Base-by-base conservation (phyloP, 2,888 invertebrate species). In the Creontiades dilutus region DNA sequence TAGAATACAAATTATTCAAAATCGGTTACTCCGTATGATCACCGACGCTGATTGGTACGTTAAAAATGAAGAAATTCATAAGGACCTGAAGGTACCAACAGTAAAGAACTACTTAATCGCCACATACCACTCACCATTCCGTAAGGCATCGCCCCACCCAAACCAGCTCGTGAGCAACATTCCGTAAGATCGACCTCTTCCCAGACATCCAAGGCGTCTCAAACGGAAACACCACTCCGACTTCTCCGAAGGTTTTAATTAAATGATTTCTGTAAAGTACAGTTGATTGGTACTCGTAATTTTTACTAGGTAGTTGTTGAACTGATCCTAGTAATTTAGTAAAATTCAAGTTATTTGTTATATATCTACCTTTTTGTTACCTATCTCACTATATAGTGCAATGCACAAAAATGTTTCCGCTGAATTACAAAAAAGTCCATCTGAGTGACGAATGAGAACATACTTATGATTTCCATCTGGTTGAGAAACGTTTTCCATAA, bases 11-110 rank as follows among this genome's bases (percentile, higher is more conserved):
- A 27, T 52, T 3, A 23, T 86, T 12, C 76, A 76, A 27, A 76
- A 76, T 9, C 76, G 76, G 0, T 1, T 76, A 7, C 76, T 76
- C 27, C 76, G 76, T 37, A 14, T 76, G 16, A 76, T 76, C 37
- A 76, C 76, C 14, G 76, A 2, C n/a, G 76, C 76, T 12, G 76
- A 76, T 19, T 16, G 16, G 86, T 86, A 68, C 37, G 27, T 86
- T 9, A 27, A 75, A 23, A 75, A 68, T 47, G 46, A 46, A 0
- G 52, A 57, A 37, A 37, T 86, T 0, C 75, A 86, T 68, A 68
- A 57, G 13, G 86, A 86, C 37, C 68, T 86, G 2, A 14, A 75
- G 16, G 47, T 86, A 27, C 86, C 75, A n/a, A 86, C 61, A 23
- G 47, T 86, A 3, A 46, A 37, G 3, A 75, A 86, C 4, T 23